Base-by-base conservation (phyloP, 1,140 invertebrate genomes). In the Trachymyrmex septentrionalis region DNA sequence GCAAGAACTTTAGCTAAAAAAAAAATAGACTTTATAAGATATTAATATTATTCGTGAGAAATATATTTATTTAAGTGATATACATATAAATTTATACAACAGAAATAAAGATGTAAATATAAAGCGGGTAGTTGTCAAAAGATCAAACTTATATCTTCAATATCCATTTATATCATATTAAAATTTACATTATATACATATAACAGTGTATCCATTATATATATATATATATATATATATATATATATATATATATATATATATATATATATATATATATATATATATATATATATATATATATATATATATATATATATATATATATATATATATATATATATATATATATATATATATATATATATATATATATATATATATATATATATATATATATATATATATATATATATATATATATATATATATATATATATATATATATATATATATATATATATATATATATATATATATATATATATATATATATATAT, bases 51-150 rank as follows among this genome's bases (percentile, higher is more conserved):
- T 7, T 38, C 34, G 34, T 38, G 7, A 38, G 7, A 38, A 9
- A 38, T 38, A 38, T 38, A 38, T 38, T 38, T 5, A 38, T 38
- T 38, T 38, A 38, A 34, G 4, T 34, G 6, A 7, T 34, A 34
- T 34, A 34, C 6, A 34, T 34, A 34, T 34, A 34, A 38, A 38
- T 38, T 9, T 38, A 38, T 7, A 38, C 34, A 44, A 73, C 44
- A 84, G 27, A 73, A 84, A 16, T 72, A 57, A 44, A 19, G 63
- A 80, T 24, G n/a, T n/a, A n/a, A n/a, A n/a, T 86, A 19, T 71
- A 64, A 53, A 50, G 85, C 27, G 16, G 27, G 44, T 24, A 81
- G 38, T 61, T 61, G 78, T 57, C 57, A 67, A 53, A 67, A 86
- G 50, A n/a, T 27, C 63, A 67, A 66, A 66, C 34, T 67, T 86